Percentiles rank a stretch among this genome's conserved stretches.
Evolutionary conservation across 2,113 vertebrate species (phyloP).

Genomic region (Ageneiosus marmoratus): DNA sequence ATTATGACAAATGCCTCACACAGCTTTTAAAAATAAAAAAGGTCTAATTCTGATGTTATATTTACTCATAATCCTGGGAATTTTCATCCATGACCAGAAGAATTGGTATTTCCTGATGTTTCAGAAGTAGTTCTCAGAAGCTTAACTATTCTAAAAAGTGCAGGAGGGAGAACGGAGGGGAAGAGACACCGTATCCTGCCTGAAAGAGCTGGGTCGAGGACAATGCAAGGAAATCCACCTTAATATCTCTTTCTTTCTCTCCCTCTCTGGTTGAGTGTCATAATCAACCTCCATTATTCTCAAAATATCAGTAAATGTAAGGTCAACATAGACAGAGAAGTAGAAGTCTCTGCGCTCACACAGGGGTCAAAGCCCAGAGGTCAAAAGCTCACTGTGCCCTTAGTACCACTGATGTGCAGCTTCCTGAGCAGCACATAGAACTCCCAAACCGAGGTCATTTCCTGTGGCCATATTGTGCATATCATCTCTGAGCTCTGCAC

Average conservation of each 20-base stretch:
- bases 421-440: conserved; percentile 46
- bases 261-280: neutral
- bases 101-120: conserved; percentile 13
- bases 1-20: neutral
- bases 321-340: conserved; percentile 18
- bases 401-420: conserved; percentile 30
- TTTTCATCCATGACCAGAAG: neutral
- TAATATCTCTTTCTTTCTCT: conserved; percentile 9
- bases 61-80: neutral
- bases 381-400: conserved; percentile 33
- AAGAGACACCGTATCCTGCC: conserved; percentile 26
- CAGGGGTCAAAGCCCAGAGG: neutral
- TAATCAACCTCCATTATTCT: conserved; percentile 35
- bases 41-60: neutral
- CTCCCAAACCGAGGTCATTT: conserved; percentile 47
- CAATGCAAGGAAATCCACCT: conserved; percentile 48
- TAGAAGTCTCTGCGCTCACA: neutral
- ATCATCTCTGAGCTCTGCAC: conserved; percentile 30
- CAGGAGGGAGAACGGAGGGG: conserved; percentile 9
- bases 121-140: neutral
- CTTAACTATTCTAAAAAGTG: conserved; percentile 25
- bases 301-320: conserved; percentile 8
- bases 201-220: conserved; percentile 21
- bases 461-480: conserved; percentile 43
- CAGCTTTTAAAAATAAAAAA: neutral